A percentile compares a stretch with the other conserved stretches of the same genome.
Evolutionary conservation across 1,140 invertebrate genomes (phyloP).

Genomic region (Drosophila gunungcola): DNA sequence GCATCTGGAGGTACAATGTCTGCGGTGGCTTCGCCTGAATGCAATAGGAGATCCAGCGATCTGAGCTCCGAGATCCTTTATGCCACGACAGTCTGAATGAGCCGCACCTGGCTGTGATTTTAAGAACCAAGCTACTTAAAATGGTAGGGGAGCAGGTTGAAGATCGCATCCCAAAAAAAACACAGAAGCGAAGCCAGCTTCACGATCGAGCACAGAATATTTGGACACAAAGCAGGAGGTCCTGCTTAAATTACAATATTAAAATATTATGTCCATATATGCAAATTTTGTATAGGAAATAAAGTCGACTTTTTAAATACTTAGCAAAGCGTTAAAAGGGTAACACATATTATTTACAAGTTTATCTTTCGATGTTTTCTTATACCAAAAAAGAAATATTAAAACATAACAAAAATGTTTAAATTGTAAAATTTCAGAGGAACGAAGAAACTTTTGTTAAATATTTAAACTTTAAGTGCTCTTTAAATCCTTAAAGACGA

Average conservation of each 20-base stretch:
- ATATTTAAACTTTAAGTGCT: too few species aligned
- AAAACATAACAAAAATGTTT: too few species aligned
- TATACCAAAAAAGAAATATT: too few species aligned
- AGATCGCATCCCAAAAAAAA: not conserved
- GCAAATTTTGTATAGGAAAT: not conserved
- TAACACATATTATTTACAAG: too few species aligned
- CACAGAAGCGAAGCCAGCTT: constrained; percentile 29
- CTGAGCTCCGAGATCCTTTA: constrained; percentile 59
- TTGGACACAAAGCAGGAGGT: constrained; percentile 2
- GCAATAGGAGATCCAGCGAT: constrained; percentile 63
- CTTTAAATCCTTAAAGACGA: too few species aligned
- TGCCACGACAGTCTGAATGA: constrained; percentile 1
- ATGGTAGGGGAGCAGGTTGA: constrained; percentile 59
- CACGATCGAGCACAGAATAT: constrained; percentile 7
- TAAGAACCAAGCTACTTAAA: constrained; percentile 44
- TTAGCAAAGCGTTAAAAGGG: not conserved
- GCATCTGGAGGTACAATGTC: constrained; percentile 43
- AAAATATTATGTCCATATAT: constrained; percentile 41
- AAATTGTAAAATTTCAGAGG: too few species aligned
- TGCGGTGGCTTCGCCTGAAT: constrained; percentile 65
- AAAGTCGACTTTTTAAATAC: not conserved
- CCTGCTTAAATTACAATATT: constrained; percentile 62
- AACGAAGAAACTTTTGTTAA: too few species aligned
- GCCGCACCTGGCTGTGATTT: constrained; percentile 68
- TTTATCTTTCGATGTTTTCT: too few species aligned